A percentile compares a stretch with the other conserved stretches of the same genome.
Evolutionary conservation across 1,140 invertebrate species (phyloP).

Genomic region (Euura lappo): DNA sequence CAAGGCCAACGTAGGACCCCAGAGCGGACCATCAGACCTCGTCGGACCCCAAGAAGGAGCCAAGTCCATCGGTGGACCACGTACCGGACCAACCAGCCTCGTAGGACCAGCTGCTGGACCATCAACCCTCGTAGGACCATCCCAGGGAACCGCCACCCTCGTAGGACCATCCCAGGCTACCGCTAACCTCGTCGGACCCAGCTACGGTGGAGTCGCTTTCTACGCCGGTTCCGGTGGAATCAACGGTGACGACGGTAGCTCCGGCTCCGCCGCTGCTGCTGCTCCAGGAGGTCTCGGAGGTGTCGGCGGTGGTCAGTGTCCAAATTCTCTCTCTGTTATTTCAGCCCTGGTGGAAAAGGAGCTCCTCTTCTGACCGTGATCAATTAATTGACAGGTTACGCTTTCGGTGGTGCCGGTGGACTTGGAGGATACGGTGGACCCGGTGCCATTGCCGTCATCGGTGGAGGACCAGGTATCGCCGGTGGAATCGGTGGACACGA

Average conservation of each 20-base stretch:
- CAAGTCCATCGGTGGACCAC: conserved; percentile 57
- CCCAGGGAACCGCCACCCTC: conserved; percentile 55
- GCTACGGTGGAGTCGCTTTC: conserved; percentile 56
- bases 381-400: neutral
- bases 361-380: neutral
- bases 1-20: conserved; percentile 60
- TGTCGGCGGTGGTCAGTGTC: conserved; percentile 33
- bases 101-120: conserved; percentile 59
- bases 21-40: conserved; percentile 56
- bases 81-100: conserved; percentile 56
- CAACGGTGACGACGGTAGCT: conserved; percentile 61
- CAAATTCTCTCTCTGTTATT: neutral
- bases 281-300: conserved; percentile 50
- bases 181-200: conserved; percentile 59
- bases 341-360: neutral
- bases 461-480: conserved; percentile 51
- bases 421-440: conserved; percentile 22
- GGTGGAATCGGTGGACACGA: conserved; percentile 58
- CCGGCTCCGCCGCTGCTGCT: conserved; percentile 56
- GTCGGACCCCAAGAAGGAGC: conserved; percentile 60
- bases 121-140: conserved; percentile 56
- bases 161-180: conserved; percentile 55
- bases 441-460: conserved; percentile 59
- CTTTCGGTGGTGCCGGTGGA: conserved; percentile 21
- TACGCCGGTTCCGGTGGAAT: conserved; percentile 57